Evolutionary conservation across 2,888 invertebrate genomes (phyloP), one percentile per base, ranked within the genome.

Genomic region (Ptilodon capucinus): DNA sequence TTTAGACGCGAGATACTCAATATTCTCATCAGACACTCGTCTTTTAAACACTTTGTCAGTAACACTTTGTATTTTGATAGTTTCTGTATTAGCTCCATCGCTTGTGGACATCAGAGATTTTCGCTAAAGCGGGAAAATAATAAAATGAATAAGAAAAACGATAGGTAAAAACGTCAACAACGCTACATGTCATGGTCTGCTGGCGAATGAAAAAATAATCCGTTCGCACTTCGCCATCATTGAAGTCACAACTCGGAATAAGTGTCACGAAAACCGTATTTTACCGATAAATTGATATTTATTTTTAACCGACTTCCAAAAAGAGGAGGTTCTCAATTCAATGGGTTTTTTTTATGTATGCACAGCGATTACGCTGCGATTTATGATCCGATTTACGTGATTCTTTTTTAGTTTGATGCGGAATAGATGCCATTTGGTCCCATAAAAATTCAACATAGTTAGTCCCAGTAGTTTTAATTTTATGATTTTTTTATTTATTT

Each of bases 161-260:
- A 55, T 49, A 54, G 60, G 34, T 47, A 60, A 73, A 62, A 72
- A 76, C 64, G 74, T 79, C 79, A 84, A 80, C 79, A 77, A 75
- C 50, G 47, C 63, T 57, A 69, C 47, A 66, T 73, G 66, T 68
- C 78, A 74, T 64, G 25, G 50, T 60, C 32, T 44, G 25, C 19
- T 18, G 17, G 16, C 16, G 34, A 28, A n/a, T 28, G 28, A 28
- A 28, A n/a, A n/a, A 43, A 40, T 57, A 41, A 47, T 51, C 42
- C 32, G 46, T 38, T 61, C 38, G 34, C 45, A 50, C 48, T 50
- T 46, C 51, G 54, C 57, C 54, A 56, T 54, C 16, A 57, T 50
- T 48, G 28, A 39, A n/a, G n/a, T 44, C 21, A 35, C 28, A 30
- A 36, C 18, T 54, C 40, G 32, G n/a, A 30, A n/a, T n/a, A n/a